Conservation (phyloP, 2,888 invertebrate species). For the Ctena decussata region DNA sequence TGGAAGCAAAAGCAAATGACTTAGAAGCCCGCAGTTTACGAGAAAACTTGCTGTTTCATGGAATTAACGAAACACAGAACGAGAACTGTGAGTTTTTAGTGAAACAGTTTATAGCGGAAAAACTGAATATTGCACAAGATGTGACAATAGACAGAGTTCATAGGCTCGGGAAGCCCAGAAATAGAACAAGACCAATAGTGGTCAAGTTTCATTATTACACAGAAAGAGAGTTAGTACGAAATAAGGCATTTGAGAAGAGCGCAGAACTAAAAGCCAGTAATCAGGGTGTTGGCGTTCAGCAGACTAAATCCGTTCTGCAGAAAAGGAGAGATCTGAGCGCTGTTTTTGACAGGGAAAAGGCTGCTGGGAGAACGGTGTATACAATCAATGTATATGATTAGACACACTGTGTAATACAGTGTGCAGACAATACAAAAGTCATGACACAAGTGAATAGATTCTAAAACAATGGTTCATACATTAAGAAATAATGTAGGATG, state of each 20-base stretch:
- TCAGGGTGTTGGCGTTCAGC: constrained; percentile 20
- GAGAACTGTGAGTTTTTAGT: constrained; percentile 8
- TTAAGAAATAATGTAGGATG: too few species aligned
- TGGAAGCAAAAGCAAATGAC: neutral
- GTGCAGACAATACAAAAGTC: too few species aligned
- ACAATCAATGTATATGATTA: too few species aligned
- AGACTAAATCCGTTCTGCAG: neutral
- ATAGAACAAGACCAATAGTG: neutral
- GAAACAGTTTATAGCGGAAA: constrained; percentile 1
- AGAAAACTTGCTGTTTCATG: constrained; percentile 16
- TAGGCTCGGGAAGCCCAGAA: neutral
- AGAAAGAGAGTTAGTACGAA: constrained; percentile 9
- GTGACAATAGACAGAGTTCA: neutral
- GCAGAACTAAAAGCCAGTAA: neutral
- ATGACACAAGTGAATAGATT: too few species aligned
- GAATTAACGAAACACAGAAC: neutral
- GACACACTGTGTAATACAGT: too few species aligned
- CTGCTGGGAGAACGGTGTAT: neutral
- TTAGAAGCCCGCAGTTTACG: neutral
- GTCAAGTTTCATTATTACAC: constrained; percentile 5
- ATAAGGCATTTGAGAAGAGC: neutral
- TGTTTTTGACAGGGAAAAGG: neutral
- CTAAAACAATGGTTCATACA: too few species aligned
- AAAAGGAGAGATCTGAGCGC: neutral
- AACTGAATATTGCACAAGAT: neutral